Evolutionary conservation across 64 coral and sea anemone genomes (phyloP), one percentile per base, ranked within the genome.

Genomic region (Stylophora pistillata): DNA sequence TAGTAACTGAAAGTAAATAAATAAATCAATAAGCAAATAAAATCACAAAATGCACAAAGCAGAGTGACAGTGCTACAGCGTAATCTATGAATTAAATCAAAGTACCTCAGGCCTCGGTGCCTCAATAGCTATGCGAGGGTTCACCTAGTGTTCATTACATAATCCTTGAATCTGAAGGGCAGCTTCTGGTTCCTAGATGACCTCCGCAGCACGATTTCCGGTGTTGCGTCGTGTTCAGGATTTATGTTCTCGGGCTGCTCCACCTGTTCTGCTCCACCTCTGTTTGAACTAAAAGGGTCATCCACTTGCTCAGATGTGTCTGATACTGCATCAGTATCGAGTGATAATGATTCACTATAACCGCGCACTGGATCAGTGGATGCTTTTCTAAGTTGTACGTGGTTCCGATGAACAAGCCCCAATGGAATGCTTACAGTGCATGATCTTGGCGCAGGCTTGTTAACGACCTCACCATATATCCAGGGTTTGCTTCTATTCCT

Each of bases 381-480:
- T n/a, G n/a, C n/a, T n/a, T n/a, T n/a, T n/a, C n/a, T n/a, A n/a
- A n/a, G n/a, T n/a, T n/a, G n/a, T n/a, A n/a, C n/a, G n/a, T n/a
- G n/a, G n/a, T n/a, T n/a, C n/a, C n/a, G n/a, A 25, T 53, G 52
- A 78, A 78, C 75, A 78, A 78, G 53, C 75, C 41, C 75, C 75
- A 78, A 6, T 26, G 75, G 75, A 78, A 53, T 78, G 25, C 53
- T 78, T 78, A 78, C 41, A 78, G 54, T 78, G 76, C 54, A 78
- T 78, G 76, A 78, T 78, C 76, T 78, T 78, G 76, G 76, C 54
- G 55, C 76, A 78, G 76, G 55, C 76, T 78, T 78, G 76, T 78
- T 78, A 78, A 56, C 76, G 52, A 78, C 53, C 53, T 78, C 53
- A 78, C 76, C 76, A 78, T 28, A 54, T 78, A 78, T 78, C 76